Base-by-base conservation (phyloP, 2,888 invertebrate species). In the Cephus spinipes region DNA sequence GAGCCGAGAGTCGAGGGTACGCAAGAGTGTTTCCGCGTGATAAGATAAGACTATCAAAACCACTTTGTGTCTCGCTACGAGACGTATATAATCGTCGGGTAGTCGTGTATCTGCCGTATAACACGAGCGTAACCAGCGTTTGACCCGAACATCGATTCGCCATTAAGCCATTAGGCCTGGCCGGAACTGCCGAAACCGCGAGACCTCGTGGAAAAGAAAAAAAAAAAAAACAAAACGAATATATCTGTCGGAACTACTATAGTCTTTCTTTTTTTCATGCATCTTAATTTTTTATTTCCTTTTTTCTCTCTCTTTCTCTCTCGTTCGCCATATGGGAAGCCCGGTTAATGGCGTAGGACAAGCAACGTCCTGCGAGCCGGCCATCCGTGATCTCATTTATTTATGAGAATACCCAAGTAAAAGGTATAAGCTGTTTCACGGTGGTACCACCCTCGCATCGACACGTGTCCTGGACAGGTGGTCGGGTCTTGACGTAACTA, bases 11-110 rank as follows among this genome's bases (percentile, higher is more conserved):
- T 9, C 83, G 84, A 80, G 81, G 82, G 83, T 69, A 73, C 78
- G 71, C 71, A 71, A 71, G 87, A 87, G 83, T 87, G 87, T 88
- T 89, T 90, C 87, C 89, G 85, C 79, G 84, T 86, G 90, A 90
- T 90, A 90, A 90, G 90, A 90, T 90, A 90, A 89, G 85, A 79
- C 81, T 79, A 79, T 81, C 81, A 77, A 79, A 71, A 76, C 76
- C 79, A 74, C 77, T 76, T 79, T 69, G 40, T 79, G 55, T 68
- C 75, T 75, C 77, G 71, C 68, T 71, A 31, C 71, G 71, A 71
- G 71, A 71, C 71, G 71, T 71, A 71, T 71, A 71, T 55, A 71
- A 71, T 31, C 71, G 71, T 31, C 71, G 71, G 32, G 71, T 71
- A 71, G 71, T 71, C 71, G 71, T 71, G 71, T 71, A 71, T 71